phyloP scores from a whole-genome alignment of 2,888 invertebrate genomes.

The Nemotelus pantherinus region DNA sequence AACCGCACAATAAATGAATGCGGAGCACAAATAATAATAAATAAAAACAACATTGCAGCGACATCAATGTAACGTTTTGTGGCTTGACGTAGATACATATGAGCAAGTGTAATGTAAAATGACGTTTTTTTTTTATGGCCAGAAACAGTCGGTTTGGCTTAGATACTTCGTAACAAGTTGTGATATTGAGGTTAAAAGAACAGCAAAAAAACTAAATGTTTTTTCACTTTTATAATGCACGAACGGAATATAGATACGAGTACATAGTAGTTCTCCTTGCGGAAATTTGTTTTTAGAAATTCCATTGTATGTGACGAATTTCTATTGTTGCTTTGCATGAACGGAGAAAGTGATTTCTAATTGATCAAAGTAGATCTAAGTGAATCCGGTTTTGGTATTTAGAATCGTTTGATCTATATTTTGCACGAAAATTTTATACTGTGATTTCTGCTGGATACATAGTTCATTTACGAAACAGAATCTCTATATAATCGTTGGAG shows the following conservation, averaged over 20 bases:
- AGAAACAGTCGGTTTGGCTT: constrained; percentile 11
- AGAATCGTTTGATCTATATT: no score
- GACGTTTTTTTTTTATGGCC: background rate
- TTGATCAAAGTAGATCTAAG: background rate
- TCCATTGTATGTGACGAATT: constrained; percentile 11
- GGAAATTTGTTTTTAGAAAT: constrained; percentile 27
- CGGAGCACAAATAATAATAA: constrained; percentile 23
- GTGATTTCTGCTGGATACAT: no score
- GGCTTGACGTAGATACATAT: background rate
- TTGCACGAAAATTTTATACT: no score
- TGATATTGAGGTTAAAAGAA: constrained; percentile 40
- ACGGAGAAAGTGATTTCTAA: constrained; percentile 29
- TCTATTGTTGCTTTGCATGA: constrained; percentile 7
- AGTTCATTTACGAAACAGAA: no score
- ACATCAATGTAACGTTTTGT: constrained; percentile 16
- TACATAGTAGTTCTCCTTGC: background rate
- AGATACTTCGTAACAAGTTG: constrained; percentile 9
- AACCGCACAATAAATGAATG: constrained; percentile 26
- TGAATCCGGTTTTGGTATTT: no score
- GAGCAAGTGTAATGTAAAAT: constrained; percentile 37
- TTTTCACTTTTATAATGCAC: constrained; percentile 16
- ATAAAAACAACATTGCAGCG: constrained; percentile 15
- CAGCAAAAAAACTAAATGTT: constrained; percentile 22
- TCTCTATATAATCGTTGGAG: no score
- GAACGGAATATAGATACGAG: constrained; percentile 4